Base-by-base conservation (phyloP, 1,140 invertebrate genomes). In the Cydia pomonella region DNA sequence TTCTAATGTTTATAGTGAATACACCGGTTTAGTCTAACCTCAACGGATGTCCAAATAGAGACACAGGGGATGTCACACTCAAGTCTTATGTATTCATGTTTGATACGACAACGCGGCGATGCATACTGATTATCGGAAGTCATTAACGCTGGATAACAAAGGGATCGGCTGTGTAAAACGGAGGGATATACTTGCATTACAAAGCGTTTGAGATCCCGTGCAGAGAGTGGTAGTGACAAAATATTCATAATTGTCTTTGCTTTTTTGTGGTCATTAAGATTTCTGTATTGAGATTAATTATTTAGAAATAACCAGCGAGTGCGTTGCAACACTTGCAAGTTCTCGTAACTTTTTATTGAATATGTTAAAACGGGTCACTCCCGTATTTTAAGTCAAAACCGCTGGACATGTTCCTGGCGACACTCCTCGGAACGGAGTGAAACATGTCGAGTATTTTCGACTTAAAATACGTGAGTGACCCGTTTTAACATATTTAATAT, bases 101-200 rank as follows among this genome's bases (percentile, higher is more conserved):
- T 59, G 53, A 21, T 59, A 12, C 21, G 53, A 23, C 21, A 23
- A 9, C 53, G 21, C 21, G 23, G 53, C 53, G 53, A 59, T 59
- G 53, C 53, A 59, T 23, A 59, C 53, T 59, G 21, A 59, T 59
- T 59, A 59, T 59, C 53, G 21, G 53, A 23, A 59, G 21, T 23
- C 9, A 59, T 59, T 59, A 59, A 12, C 21, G 21, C 53, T 10
- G 53, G 21, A 59, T 59, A 9, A 59, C 53, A 59, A 59, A 59
- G 53, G 18, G 53, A 23, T 59, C 53, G 18, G 53, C 18, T 59
- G 6, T 23, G 21, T 59, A 23, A 50, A 50, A 50, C 47, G 16
- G 18, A 5, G 21, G 9, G 53, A 59, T 21, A 23, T 59, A 59
- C 21, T 10, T 53, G 13, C 7, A 44, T 16, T 13, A 53, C n/a